phyloP scores from a whole-genome alignment of 2,113 vertebrate genomes.

The Paraplagusia blochii region DNA sequence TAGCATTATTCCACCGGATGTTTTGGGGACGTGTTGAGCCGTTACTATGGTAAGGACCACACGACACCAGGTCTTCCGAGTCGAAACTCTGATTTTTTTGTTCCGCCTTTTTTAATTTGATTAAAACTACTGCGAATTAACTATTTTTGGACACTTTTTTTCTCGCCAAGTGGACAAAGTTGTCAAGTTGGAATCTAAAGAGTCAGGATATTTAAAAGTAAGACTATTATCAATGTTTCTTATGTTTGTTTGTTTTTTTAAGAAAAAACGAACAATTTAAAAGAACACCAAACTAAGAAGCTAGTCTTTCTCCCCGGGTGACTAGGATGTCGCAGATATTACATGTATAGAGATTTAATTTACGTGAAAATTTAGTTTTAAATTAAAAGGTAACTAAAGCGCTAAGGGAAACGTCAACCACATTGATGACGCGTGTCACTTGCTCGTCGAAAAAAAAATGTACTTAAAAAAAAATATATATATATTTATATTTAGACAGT shows the following conservation, averaged over 20 bases:
- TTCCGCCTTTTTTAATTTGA: not conserved
- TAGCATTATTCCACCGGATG: not conserved
- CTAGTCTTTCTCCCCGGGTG: too few species aligned
- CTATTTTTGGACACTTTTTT: not conserved
- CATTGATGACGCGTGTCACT: too few species aligned
- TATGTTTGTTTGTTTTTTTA: not conserved
- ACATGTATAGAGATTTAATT: too few species aligned
- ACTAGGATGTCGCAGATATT: too few species aligned
- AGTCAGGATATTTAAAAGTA: constrained; percentile 10
- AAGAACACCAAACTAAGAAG: too few species aligned
- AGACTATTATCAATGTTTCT: not conserved
- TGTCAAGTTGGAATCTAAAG: not conserved
- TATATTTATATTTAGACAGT: too few species aligned
- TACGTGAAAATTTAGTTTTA: too few species aligned
- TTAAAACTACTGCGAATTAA: not conserved
- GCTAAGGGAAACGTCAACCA: too few species aligned
- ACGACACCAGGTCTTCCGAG: not conserved
- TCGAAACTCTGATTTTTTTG: constrained; percentile 36
- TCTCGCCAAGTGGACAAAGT: rapidly evolving
- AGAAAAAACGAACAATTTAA: too few species aligned
- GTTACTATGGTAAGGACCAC: constrained; percentile 51
- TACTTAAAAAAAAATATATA: too few species aligned
- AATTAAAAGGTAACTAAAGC: too few species aligned
- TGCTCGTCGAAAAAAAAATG: too few species aligned
- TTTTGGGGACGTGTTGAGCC: not conserved